Base-by-base conservation (phyloP, 2,113 vertebrate species). In the Sebastes fasciatus region DNA sequence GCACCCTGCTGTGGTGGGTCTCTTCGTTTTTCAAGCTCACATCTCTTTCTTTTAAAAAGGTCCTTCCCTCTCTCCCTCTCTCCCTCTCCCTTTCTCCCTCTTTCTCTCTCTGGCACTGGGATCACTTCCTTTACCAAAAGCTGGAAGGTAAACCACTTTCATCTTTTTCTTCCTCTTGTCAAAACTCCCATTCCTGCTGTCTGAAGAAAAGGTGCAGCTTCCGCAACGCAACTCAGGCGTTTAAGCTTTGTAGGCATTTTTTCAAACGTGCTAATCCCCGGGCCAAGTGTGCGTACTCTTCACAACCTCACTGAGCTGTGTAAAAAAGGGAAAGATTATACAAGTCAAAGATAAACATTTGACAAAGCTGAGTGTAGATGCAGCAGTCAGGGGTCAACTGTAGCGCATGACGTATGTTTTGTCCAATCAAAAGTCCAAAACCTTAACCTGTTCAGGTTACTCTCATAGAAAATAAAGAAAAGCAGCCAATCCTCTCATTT, bases 1-100 rank as follows among this genome's bases (percentile, higher is more conserved):
- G 83, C 81, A 67, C 74, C 91, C 89, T 77, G 85, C 86, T 90
- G 88, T 60, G 87, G 63, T 45, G 72, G 77, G 63, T 79, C 79
- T 77, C 51, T 66, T 72, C 51, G 1, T 26, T 76, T 40, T 17
- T 68, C 16, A 84, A 51, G 52, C 76, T 86, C 74, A 46, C 8
- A n/a, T 86, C 74, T 60, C 61, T 82, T 71, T 49, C 75, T 66
- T 79, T 76, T 49, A 61, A 78, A 84, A 80, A 21, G 16, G 6
- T 69, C 49, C n/a, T 19, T 40, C 57, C 65, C 68, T 76, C 71
- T 71, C 72, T 61, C 46, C 69, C 71, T 10, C 21, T 26, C 51
- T 4, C 69, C 51, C 43, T 19, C 69, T 45, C 69, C 26, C 54
- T 26, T 55, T 46, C 58, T n/a, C 54, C 16, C 79, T 34, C 54